phyloP scores from a whole-genome alignment of 2,797 vertebrate genomes.

The Crenuchus spilurus region DNA sequence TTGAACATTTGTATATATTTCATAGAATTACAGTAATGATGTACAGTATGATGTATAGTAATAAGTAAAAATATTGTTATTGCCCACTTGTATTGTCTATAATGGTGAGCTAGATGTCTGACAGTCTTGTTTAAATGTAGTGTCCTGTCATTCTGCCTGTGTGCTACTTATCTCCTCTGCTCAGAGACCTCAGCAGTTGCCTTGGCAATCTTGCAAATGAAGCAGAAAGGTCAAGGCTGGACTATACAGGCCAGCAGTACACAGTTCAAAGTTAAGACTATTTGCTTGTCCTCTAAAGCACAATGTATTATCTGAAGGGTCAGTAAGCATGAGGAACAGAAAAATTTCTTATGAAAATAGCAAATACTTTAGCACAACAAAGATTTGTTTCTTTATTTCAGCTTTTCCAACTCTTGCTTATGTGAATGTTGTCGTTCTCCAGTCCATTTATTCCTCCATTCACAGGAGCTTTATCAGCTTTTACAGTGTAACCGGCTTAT shows the following conservation, averaged over 20 bases:
- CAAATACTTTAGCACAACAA: no score
- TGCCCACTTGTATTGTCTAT: no score
- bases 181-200: slow-evolving; percentile 2
- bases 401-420: neutral
- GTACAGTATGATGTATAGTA: no score
- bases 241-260: neutral
- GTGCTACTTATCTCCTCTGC: neutral
- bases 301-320: neutral
- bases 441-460: neutral
- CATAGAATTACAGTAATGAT: no score
- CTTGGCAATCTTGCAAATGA: slow-evolving; percentile 10
- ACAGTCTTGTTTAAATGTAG: no score
- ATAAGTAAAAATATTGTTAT: no score
- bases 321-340: no score
- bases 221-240: neutral
- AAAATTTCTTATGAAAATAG: neutral
- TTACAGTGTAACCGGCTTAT: neutral
- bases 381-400: no score
- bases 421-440: neutral
- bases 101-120: neutral
- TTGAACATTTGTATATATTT: no score
- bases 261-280: neutral
- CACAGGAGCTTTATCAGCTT: neutral
- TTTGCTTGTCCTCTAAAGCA: neutral
- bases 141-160: neutral